Evolutionary conservation across 1,140 invertebrate genomes (phyloP).

Genomic region (Mercenaria mercenaria): DNA sequence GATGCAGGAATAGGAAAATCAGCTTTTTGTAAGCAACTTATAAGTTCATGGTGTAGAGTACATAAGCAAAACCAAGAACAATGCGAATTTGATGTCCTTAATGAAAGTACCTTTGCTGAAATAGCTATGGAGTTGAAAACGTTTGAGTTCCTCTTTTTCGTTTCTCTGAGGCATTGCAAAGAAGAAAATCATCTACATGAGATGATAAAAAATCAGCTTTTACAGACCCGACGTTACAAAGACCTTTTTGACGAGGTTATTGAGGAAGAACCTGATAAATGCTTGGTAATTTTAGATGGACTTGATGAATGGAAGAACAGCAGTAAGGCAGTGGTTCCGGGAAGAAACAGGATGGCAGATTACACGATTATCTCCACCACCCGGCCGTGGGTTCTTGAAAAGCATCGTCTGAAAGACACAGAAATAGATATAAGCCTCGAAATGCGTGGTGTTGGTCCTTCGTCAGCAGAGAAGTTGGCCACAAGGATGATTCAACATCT

Average conservation of each 20-base stretch:
- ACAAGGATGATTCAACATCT: neutral
- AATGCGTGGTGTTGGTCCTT: neutral
- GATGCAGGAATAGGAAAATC: constrained; percentile 37
- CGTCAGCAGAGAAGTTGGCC: neutral
- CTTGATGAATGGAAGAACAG: neutral
- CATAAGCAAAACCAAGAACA: neutral
- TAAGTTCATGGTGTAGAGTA: constrained; percentile 8
- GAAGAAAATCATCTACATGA: neutral
- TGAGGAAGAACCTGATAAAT: neutral
- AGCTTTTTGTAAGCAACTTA: constrained; percentile 6
- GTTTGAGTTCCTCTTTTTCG: neutral
- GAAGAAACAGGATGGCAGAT: too few species aligned
- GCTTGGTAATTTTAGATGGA: constrained; percentile 1
- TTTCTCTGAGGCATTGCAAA: neutral
- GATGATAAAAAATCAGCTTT: neutral
- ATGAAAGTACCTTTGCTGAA: neutral
- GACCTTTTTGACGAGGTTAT: neutral
- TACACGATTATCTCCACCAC: neutral
- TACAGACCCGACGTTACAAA: neutral
- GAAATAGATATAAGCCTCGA: constrained; percentile 12
- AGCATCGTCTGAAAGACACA: neutral
- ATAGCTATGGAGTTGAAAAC: neutral
- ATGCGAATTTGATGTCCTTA: neutral
- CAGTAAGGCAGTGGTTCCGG: neutral
- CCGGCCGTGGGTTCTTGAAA: neutral